Base-by-base conservation (phyloP, 2,888 invertebrate genomes). In the Glaucopsyche alexis region DNA sequence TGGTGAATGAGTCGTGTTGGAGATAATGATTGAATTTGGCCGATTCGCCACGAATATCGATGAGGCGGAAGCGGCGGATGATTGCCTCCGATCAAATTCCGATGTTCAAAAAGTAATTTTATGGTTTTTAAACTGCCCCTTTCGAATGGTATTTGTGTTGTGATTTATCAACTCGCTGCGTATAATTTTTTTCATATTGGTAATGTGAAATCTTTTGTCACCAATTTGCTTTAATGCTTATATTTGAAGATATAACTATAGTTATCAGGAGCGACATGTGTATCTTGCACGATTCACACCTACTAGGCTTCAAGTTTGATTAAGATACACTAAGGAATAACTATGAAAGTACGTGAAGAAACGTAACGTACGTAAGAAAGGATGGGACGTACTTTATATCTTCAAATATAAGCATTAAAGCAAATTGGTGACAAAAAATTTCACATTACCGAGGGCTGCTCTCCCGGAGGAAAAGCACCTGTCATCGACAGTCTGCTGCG, bases 41-140 rank as follows among this genome's bases (percentile, higher is more conserved):
- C 89, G 88, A 93, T 93, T 93, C 92, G 93, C 87, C 89, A 90
- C 93, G 93, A 93, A 91, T 90, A 93, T 93, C 90, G 92, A 91
- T 89, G 89, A 87, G 89, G 90, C 91, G 93, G 92, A 92, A 91
- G 91, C 90, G 86, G 87, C 87, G 88, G 86, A 85, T 86, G 88
- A 90, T 89, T 88, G 88, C 87, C 81, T 86, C 84, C 86, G 90
- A 89, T 89, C 89, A 87, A 85, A 90, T 91, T 90, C 86, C 87
- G 81, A 83, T 85, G 85, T 79, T 85, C 86, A 82, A 82, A 90
- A 92, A 91, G 87, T 89, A 91, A 93, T 93, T 93, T 93, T 91
- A 93, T 91, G 92, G 86, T 85, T 87, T 90, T 91, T 91, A 90
- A 86, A 83, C 82, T 80, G 81, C 85, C 86, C 86, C 87, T 88